A percentile compares a stretch with the other conserved stretches of the same genome.
phyloP scores from a whole-genome alignment of 2,113 vertebrate species.

The Bos javanicus region DNA sequence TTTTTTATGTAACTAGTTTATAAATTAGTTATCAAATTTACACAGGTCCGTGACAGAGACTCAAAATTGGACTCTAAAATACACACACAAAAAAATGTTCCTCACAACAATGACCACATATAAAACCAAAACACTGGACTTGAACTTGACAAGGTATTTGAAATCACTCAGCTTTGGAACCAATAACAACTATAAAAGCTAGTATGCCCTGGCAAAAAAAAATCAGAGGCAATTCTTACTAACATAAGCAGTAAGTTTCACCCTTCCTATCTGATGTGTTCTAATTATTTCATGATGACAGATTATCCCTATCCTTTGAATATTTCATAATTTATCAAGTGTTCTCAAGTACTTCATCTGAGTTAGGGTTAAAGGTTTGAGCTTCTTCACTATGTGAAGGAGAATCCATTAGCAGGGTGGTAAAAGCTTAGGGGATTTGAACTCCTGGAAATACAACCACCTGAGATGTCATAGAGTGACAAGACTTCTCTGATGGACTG shows the following conservation, averaged over 20 bases:
- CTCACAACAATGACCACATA: background rate
- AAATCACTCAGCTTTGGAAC: background rate
- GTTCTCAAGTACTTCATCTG: constrained; percentile 20
- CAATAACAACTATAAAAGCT: background rate
- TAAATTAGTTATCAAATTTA: background rate
- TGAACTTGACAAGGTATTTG: background rate
- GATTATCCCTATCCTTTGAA: background rate
- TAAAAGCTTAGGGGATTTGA: background rate
- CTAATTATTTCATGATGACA: background rate
- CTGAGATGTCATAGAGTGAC: background rate
- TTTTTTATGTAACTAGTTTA: background rate
- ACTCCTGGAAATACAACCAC: background rate
- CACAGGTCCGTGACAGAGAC: background rate
- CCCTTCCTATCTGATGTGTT: background rate
- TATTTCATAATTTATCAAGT: background rate
- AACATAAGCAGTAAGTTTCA: background rate
- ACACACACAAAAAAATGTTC: background rate
- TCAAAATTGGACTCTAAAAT: background rate
- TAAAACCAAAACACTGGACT: background rate
- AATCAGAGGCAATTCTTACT: background rate
- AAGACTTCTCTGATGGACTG: background rate
- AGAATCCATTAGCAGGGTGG: background rate
- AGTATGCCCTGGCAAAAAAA: background rate
- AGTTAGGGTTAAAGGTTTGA: background rate
- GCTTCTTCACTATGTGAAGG: background rate